Evolutionary conservation across 1,140 invertebrate species (phyloP).

Genomic region (Penaeus indicus): DNA sequence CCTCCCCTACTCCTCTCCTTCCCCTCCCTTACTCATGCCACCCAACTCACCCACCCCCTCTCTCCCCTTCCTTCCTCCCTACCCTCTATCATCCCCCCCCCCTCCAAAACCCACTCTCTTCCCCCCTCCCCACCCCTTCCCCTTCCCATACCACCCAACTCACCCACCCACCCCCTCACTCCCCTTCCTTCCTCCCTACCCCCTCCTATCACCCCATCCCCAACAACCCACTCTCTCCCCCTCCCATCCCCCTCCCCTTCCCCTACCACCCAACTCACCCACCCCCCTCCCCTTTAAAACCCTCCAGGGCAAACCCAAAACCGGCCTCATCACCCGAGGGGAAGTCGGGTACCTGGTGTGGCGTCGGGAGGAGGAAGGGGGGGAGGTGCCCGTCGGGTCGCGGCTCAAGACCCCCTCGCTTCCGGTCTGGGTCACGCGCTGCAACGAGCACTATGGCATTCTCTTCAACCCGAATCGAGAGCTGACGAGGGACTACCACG

Average conservation of each 20-base stretch:
- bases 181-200: too few species aligned
- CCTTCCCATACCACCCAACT: too few species aligned
- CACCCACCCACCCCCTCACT: too few species aligned
- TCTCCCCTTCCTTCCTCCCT: too few species aligned
- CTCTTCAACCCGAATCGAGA: slow-evolving; percentile 86
- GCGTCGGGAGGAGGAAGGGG: slow-evolving; percentile 73
- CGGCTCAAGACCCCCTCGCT: slow-evolving; percentile 85
- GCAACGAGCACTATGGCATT: slow-evolving; percentile 81
- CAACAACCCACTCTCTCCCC: too few species aligned
- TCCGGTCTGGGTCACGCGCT: slow-evolving; percentile 84
- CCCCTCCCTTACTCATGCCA: too few species aligned
- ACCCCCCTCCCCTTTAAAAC: background rate
- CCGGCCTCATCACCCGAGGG: slow-evolving; percentile 80
- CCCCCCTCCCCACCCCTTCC: too few species aligned
- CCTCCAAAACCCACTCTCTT: too few species aligned
- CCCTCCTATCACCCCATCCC: too few species aligned
- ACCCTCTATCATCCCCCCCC: too few species aligned
- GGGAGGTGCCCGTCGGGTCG: slow-evolving; percentile 77
- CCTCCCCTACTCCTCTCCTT: background rate
- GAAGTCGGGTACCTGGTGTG: slow-evolving; percentile 80
- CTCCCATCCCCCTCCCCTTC: too few species aligned
- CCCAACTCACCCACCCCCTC: too few species aligned
- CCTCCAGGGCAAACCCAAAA: slow-evolving; percentile 79
- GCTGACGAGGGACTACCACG: slow-evolving; percentile 84
- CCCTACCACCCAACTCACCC: background rate